These are phyloP conservation scores for Neoaliturus tenellus DNA, from an alignment of 2,888 invertebrate genomes.

Conservation along the genomic window DNA sequence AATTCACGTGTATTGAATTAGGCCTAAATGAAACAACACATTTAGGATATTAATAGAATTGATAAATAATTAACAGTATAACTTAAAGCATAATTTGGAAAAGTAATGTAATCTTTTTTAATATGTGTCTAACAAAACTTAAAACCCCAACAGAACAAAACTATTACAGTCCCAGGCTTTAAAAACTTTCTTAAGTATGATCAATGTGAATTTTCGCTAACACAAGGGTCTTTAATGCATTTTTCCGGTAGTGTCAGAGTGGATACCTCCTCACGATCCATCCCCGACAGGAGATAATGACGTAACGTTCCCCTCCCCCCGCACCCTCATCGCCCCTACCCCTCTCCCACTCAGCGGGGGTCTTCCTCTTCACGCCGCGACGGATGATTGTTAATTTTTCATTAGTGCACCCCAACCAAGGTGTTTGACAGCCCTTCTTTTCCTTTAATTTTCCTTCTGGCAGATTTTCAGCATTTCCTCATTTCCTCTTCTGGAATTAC, in stretches of 20 bases:
- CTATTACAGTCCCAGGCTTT: too few species aligned
- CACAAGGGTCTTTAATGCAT: slow-evolving; percentile 18
- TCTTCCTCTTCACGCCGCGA: slow-evolving; percentile 7
- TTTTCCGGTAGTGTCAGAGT: background rate
- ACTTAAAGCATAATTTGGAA: too few species aligned
- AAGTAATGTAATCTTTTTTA: too few species aligned
- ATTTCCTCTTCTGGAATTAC: background rate
- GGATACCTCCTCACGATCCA: background rate
- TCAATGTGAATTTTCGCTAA: background rate
- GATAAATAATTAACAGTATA: too few species aligned
- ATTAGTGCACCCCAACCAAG: slow-evolving; percentile 18
- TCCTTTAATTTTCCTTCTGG: slow-evolving; percentile 10
- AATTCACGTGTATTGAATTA: too few species aligned
- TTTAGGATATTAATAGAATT: too few species aligned
- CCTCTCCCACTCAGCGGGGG: background rate
- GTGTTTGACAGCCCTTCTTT: slow-evolving; percentile 19
- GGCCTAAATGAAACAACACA: too few species aligned
- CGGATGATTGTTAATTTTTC: slow-evolving; percentile 41
- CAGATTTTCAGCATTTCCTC: background rate
- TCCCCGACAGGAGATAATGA: background rate
- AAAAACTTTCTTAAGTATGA: background rate
- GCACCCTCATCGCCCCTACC: background rate
- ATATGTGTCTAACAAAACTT: too few species aligned
- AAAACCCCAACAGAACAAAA: too few species aligned
- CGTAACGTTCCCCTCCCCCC: background rate